phyloP scores from a whole-genome alignment of 1,140 invertebrate species.

The Brachionus koreanus region DNA sequence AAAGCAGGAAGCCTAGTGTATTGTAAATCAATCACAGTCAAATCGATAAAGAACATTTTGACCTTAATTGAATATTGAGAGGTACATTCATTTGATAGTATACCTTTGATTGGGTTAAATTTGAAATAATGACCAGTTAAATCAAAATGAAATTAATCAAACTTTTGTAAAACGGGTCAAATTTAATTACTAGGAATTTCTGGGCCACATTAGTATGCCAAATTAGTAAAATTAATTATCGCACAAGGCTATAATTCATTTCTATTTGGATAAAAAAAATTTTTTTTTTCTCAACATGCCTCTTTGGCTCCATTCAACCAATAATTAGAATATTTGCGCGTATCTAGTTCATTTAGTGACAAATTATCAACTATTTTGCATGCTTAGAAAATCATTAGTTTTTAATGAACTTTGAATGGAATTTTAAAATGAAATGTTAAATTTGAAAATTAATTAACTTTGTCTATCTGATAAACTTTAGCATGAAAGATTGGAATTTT shows the following conservation, averaged over 20 bases:
- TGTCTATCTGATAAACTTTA: neutral
- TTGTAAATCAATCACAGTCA: neutral
- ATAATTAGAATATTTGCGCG: neutral
- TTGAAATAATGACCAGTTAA: neutral
- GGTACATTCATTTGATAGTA: neutral
- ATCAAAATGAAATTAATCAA: constrained; percentile 11
- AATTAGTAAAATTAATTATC: neutral
- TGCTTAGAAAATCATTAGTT: neutral
- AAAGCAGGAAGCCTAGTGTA: neutral
- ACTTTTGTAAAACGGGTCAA: neutral
- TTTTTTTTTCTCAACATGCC: neutral
- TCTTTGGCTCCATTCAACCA: neutral
- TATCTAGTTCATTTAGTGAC: neutral
- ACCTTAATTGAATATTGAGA: neutral
- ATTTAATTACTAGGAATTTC: neutral
- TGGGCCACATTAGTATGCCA: neutral
- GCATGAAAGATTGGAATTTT: neutral
- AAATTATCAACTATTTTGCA: neutral
- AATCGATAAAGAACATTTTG: neutral
- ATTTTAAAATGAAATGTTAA: neutral
- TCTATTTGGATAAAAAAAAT: neutral
- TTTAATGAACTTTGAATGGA: neutral
- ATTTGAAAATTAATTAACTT: neutral
- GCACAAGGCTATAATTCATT: neutral
- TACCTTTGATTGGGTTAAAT: neutral